Evolutionary conservation across 2,888 invertebrate species (phyloP), one percentile per base, ranked within the genome.

Genomic region (Leptogaster cylindrica): DNA sequence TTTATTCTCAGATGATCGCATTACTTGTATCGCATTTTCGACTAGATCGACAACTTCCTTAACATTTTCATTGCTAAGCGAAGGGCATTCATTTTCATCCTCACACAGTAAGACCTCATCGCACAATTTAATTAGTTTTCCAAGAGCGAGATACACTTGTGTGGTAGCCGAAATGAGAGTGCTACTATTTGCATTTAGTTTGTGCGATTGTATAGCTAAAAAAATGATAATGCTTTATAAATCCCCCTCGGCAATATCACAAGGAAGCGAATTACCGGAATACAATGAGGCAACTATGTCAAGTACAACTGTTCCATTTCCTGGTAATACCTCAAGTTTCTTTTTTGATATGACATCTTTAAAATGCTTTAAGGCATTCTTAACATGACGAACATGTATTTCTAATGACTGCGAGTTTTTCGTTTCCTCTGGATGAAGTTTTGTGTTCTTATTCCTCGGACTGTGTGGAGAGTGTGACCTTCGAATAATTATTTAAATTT

Each of bases 211-310:
- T 33, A 82, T 77, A 65, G 79, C 81, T 78, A 55, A 20, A 70
- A 36, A 27, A 28, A 25, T 20, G n/a, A 36, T 16, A 41, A 52
- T 2, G 16, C 6, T 10, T n/a, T 20, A 18, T 18, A 18, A 7
- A 3, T 8, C 23, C n/a, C 20, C 39, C 20, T 27, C 27, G 18
- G 50, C 8, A 39, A 65, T 70, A 23, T 50, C 4, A 20, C 71
- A 71, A 10, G 14, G 10, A 6, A 10, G n/a, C 14, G 14, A 39
- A 7, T 23, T 79, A 85, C 85, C 85, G 82, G 89, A 88, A 81
- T 92, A 92, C 81, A 94, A 92, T 77, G 90, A 89, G 77, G 93
- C 92, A 73, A 96, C 92, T 66, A 92, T 93, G 81, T 97, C 96
- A 78, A 97, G 85, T 71, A 96, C 92, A 75, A 96, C 91, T 55